Conservation (phyloP, 1,140 invertebrate species). For the Drosophila teissieri region DNA sequence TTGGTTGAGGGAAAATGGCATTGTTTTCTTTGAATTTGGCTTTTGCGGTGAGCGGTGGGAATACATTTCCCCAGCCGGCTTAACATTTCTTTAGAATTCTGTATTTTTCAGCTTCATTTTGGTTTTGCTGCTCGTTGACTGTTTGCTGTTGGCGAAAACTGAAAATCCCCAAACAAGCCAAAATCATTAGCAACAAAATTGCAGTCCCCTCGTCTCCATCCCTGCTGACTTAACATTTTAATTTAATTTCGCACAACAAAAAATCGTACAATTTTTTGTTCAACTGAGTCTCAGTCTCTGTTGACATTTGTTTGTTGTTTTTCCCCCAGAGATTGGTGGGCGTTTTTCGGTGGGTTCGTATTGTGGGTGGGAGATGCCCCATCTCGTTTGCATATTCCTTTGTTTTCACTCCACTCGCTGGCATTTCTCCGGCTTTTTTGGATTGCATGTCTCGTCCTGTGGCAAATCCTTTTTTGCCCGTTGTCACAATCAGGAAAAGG, state of each 20-base stretch:
- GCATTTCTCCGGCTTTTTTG: constrained; percentile 21
- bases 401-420: constrained; percentile 36
- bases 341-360: background rate
- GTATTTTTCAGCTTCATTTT: constrained; percentile 20
- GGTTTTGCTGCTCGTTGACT: constrained; percentile 19
- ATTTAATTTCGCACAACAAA: constrained; percentile 73
- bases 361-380: background rate
- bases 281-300: constrained; percentile 28
- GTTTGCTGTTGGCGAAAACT: constrained; percentile 48
- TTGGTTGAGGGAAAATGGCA: constrained; percentile 67
- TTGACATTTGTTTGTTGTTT: constrained; percentile 52
- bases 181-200: constrained; percentile 82
- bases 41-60: constrained; percentile 4
- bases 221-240: constrained; percentile 69
- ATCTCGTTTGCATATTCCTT: constrained; percentile 50
- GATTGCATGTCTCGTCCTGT: constrained; percentile 44
- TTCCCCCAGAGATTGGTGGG: constrained; percentile 47
- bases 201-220: constrained; percentile 18
- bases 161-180: constrained; percentile 76
- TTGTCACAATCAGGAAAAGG: constrained; percentile 68
- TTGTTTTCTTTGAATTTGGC: constrained; percentile 61
- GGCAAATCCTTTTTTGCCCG: constrained; percentile 67
- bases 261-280: constrained; percentile 22
- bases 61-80: constrained; percentile 62
- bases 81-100: constrained; percentile 69